phyloP scores from a whole-genome alignment of 2,888 invertebrate species.

The Junonia oenone region DNA sequence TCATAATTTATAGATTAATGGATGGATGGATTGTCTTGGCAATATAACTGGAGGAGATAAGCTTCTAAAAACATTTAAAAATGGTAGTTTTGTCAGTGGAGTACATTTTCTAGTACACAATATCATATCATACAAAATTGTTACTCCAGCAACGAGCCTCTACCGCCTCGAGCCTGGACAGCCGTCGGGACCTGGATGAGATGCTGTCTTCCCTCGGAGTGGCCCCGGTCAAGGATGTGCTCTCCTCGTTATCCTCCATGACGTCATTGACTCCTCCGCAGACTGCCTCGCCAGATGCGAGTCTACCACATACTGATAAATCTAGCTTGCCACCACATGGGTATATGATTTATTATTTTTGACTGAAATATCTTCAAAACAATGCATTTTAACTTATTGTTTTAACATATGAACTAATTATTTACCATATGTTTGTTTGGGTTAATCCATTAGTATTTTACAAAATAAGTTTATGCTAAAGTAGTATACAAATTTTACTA shows the following conservation, averaged over 20 bases:
- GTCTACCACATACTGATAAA: constrained; percentile 83
- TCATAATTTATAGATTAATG: no score
- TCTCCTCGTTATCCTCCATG: constrained; percentile 90
- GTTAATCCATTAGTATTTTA: no score
- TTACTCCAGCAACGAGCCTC: constrained; percentile 66
- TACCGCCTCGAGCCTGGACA: constrained; percentile 69
- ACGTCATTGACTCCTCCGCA: constrained; percentile 90
- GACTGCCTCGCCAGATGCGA: constrained; percentile 89
- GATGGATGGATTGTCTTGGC: no score
- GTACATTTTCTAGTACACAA: no score
- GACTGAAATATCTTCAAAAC: neutral
- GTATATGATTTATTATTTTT: constrained; percentile 33
- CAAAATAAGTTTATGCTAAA: no score
- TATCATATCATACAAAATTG: no score
- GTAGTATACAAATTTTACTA: no score
- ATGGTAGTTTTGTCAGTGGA: no score
- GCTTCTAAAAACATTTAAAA: no score
- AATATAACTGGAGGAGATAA: no score
- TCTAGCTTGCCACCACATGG: constrained; percentile 70
- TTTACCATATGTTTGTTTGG: no score
- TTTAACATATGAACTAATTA: no score
- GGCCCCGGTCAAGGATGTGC: constrained; percentile 91
- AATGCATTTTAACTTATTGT: neutral
- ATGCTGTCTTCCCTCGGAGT: constrained; percentile 92
- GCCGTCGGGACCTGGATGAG: constrained; percentile 87